Evolutionary conservation across 2,113 vertebrate genomes (phyloP).

Genomic region (Rhinolophus sinicus): DNA sequence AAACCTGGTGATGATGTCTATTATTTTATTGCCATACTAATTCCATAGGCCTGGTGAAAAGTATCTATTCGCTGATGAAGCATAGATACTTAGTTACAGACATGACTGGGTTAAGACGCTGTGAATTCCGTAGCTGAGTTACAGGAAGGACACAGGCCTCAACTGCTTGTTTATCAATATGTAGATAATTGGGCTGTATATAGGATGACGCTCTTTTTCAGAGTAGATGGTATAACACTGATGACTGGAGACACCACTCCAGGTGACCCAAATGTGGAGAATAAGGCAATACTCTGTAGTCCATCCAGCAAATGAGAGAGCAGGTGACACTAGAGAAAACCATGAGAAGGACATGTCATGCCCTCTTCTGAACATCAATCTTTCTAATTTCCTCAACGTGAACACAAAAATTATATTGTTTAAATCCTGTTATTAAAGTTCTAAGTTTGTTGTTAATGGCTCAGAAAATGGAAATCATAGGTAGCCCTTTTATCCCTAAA

Average conservation of each 20-base stretch:
- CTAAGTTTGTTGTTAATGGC: not conserved
- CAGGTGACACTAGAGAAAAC: slow-evolving; percentile 88
- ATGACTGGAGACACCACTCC: slow-evolving; percentile 87
- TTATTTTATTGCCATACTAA: not conserved
- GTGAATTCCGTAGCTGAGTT: not conserved
- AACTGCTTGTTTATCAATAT: slow-evolving; percentile 93
- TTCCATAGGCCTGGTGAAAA: not conserved
- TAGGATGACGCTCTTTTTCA: slow-evolving; percentile 92
- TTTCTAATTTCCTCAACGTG: slow-evolving; percentile 88
- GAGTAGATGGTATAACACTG: slow-evolving; percentile 88
- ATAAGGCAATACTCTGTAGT: slow-evolving; percentile 89
- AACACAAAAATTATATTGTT: not conserved
- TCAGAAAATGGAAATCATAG: not conserved
- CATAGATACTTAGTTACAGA: not conserved
- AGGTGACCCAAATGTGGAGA: slow-evolving; percentile 89
- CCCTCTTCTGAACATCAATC: slow-evolving; percentile 86
- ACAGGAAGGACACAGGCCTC: slow-evolving; percentile 47
- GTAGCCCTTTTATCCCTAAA: not conserved
- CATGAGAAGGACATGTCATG: slow-evolving; percentile 90
- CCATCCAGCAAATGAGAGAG: slow-evolving; percentile 90
- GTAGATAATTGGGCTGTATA: slow-evolving; percentile 90
- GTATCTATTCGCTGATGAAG: not conserved
- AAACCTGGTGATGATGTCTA: not conserved
- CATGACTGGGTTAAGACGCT: not conserved
- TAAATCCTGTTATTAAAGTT: not conserved